Evolutionary conservation across 1,140 invertebrate genomes (phyloP), one percentile per base, ranked within the genome.

Genomic region (Mamestra configurata): DNA sequence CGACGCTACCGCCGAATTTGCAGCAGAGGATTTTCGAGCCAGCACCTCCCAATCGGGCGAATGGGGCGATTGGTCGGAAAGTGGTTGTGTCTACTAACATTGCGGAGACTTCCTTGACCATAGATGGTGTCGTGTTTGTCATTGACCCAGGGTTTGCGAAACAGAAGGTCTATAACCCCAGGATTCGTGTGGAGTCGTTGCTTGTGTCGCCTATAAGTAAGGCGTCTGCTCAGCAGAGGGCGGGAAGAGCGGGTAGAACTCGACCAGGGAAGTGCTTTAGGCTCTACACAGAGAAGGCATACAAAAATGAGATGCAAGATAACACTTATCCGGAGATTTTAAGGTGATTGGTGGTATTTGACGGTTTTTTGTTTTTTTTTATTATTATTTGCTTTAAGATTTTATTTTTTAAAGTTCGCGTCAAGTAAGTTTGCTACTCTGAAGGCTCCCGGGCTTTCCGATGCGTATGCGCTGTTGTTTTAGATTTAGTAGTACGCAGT

Each of bases 91-190:
- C 99, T 0, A 99, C 99, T 0, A 99, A 99, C 91, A 99, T 99
- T 86, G 99, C 99, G 0, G 99, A 99, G 96, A 99, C 99, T 0
- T 99, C 99, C 0, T 95, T 99, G 4, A 99, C 99, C 0, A 99
- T 99, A 88, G 99, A 99, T 91, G 99, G 99, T 78, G 99, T 99
- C n/a, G 99, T 99, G 6, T 99, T 99, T 95, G 99, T 99, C 0
- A 99, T 99, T 90, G 99, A 99, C 96, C 99, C 99, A n/a, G 99
- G 99, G 15, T 99, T 99, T 96, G 98, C 99, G 0, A 99, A 99
- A 94, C 99, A 99, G 94, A 99, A 94, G 76, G 92, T 94, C 51
- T 93, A 93, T 71, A 93, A 94, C 43, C 93, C 93, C 1, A 85
- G 93, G n/a, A 92, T 93, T 61, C 83, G 99, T 81, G 99, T 99